phyloP scores from a whole-genome alignment of 2,113 vertebrate genomes.

The Ahaetulla prasina region DNA sequence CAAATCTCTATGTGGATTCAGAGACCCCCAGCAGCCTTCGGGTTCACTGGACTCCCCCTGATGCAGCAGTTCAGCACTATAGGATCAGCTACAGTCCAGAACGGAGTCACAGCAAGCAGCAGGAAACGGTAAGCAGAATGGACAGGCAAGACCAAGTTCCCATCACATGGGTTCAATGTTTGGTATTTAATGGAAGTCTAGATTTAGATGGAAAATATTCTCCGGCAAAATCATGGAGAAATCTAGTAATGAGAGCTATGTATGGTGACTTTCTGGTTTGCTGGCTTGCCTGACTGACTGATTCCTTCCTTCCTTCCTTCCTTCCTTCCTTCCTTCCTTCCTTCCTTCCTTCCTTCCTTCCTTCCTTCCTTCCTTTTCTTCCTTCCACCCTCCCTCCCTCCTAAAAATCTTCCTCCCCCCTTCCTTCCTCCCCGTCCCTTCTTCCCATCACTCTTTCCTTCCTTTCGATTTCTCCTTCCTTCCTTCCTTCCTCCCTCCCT shows the following conservation, averaged over 20 bases:
- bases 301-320: background rate
- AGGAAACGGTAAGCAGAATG: constrained; percentile 59
- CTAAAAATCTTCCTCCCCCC: too few relatives aligned
- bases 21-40: constrained; percentile 79
- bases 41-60: constrained; percentile 80
- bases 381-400: background rate
- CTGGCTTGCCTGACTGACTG: background rate
- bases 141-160: background rate
- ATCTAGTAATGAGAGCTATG: background rate
- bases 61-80: constrained; percentile 79
- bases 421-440: background rate
- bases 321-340: too few relatives aligned
- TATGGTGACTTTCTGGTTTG: background rate
- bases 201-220: background rate
- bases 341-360: too few relatives aligned
- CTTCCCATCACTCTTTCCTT: too few relatives aligned
- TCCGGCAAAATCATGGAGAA: background rate
- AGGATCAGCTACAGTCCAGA: constrained; percentile 73
- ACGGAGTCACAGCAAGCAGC: constrained; percentile 43
- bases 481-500: too few relatives aligned
- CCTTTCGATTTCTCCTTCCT: fast-evolving
- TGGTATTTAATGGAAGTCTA: background rate
- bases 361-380: too few relatives aligned
- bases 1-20: constrained; percentile 72
- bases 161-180: too few relatives aligned